Base-by-base conservation (phyloP, 2,888 invertebrate genomes). In the Syrphus vitripennis region DNA sequence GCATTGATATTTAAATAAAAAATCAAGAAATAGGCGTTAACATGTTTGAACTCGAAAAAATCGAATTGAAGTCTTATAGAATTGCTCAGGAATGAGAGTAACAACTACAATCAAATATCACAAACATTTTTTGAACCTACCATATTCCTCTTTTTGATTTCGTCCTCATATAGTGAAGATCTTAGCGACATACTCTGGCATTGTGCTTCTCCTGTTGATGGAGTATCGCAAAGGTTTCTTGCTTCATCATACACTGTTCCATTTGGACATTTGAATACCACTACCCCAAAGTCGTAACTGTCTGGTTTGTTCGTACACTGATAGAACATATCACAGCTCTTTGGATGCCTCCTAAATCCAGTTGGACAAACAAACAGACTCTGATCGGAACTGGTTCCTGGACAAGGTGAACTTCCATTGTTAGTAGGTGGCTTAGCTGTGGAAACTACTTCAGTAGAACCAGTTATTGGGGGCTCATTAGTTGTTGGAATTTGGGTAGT, bases 301-400 rank as follows among this genome's bases (percentile, higher is more conserved):
- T 94, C 94, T 7, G 94, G 93, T 77, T 94, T 94, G 88, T 94
- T 94, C 19, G 95, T 95, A 89, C 97, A 97, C 91, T 97, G 97
- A 90, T 97, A 97, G 93, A 97, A 97, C 88, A 96, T 92, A 89
- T 96, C 96, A 89, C 97, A 97, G 90, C 95, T 95, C 90, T 96
- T 96, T 0, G 97, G 97, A 93, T 97, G 97, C 87, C 96, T 94
- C 90, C 94, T 94, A 92, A 97, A 97, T 42, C 97, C 97, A 6
- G 97, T 96, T 9, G 97, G 97, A 90, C 97, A 97, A 2, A 96
- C 94, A 76, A 95, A 94, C 14, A 95, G 92, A 87, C 95, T 93
- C 92, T 97, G 97, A 84, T 96, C 95, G 21, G 95, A 94, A 4
- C 88, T 89, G 6, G 89, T 90, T 29, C 89, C 31, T 1, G 92